phyloP scores from a whole-genome alignment of 2,113 vertebrate species.

The Pelobates fuscus region DNA sequence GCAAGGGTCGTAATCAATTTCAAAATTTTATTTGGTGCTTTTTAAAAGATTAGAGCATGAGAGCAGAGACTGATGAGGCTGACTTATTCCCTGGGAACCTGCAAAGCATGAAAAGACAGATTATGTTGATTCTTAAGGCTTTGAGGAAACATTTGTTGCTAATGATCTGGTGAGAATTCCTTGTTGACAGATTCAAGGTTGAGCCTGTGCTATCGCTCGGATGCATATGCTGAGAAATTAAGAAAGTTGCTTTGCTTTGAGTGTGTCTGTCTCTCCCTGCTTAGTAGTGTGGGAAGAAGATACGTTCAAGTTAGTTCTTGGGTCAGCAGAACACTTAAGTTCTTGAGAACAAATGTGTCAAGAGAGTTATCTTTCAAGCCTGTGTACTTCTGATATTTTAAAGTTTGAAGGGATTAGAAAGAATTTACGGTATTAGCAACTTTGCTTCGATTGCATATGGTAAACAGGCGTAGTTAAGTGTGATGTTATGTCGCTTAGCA shows the following conservation, averaged over 20 bases:
- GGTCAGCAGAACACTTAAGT: neutral
- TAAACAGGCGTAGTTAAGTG: no score
- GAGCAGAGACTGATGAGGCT: conserved; percentile 31
- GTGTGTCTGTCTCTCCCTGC: neutral
- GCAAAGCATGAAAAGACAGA: conserved; percentile 41
- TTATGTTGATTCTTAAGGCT: conserved; percentile 44
- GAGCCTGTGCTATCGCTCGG: conserved; percentile 24
- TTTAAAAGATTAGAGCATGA: conserved; percentile 39
- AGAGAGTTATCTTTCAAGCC: neutral
- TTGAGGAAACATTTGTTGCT: conserved; percentile 35
- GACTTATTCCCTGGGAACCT: conserved; percentile 29
- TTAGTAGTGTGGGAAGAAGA: neutral
- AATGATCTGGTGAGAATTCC: conserved; percentile 44
- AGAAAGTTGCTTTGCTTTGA: neutral
- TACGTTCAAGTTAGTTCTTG: neutral
- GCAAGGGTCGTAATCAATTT: conserved; percentile 32
- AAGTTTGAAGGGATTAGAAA: conserved; percentile 14
- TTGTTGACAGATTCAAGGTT: conserved; percentile 22
- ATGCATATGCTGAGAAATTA: conserved; percentile 2
- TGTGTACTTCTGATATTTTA: conserved; percentile 7
- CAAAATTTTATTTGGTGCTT: conserved; percentile 33
- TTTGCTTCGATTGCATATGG: neutral
- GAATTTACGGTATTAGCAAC: neutral
- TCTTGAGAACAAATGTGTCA: neutral
- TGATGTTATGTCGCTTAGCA: no score